phyloP scores from a whole-genome alignment of 2,888 invertebrate species.

The Archips crataeganus region DNA sequence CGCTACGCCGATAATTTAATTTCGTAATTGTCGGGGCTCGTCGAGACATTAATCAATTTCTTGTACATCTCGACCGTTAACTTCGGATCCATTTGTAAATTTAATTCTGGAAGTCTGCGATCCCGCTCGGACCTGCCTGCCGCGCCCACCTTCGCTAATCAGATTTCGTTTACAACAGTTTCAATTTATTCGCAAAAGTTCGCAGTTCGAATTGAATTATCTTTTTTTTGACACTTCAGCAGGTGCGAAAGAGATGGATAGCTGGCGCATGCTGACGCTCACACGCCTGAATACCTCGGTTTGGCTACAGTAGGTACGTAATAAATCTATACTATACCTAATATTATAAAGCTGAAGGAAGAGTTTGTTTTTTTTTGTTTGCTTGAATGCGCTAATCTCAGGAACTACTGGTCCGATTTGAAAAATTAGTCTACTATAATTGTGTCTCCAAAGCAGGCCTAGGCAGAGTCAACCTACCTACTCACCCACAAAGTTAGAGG shows the following conservation, averaged over 20 bases:
- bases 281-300: no score
- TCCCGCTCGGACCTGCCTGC: slow-evolving; percentile 24
- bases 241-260: neutral
- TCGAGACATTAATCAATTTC: slow-evolving; percentile 78
- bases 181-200: slow-evolving; percentile 40
- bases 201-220: slow-evolving; percentile 33
- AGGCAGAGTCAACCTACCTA: no score
- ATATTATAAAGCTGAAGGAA: no score
- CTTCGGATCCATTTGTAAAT: slow-evolving; percentile 77
- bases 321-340: no score
- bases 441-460: no score
- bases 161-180: slow-evolving; percentile 43
- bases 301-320: no score
- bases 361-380: no score
- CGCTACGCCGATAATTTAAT: slow-evolving; percentile 69
- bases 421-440: no score
- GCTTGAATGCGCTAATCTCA: no score
- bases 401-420: no score
- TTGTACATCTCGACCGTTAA: slow-evolving; percentile 72
- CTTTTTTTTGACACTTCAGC: slow-evolving; percentile 32
- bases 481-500: no score
- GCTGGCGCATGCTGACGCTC: neutral
- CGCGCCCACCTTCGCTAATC: slow-evolving; percentile 36
- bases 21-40: slow-evolving; percentile 76
- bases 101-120: slow-evolving; percentile 61